Evolutionary conservation across 2,888 invertebrate species (phyloP).

Genomic region (Ctenicera cuprea): DNA sequence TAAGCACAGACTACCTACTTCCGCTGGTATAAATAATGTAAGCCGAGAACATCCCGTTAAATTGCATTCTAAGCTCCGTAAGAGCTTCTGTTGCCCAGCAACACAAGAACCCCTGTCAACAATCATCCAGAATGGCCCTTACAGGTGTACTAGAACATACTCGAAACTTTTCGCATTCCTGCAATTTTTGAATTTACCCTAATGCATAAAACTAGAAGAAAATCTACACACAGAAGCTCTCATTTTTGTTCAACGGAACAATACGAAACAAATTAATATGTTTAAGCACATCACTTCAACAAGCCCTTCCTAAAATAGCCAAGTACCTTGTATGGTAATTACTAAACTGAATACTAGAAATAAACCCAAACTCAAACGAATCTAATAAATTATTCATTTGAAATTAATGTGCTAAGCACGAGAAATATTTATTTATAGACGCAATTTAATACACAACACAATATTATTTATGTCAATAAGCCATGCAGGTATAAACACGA

Average conservation of each 20-base stretch:
- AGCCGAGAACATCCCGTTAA: not conserved
- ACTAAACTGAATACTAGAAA: not conserved
- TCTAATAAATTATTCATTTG: constrained; percentile 5
- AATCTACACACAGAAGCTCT: too few relatives aligned
- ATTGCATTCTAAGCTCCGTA: constrained; percentile 20
- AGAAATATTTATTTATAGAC: not conserved
- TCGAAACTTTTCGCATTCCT: not conserved
- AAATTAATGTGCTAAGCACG: not conserved
- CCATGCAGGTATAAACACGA: not conserved
- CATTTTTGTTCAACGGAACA: too few relatives aligned
- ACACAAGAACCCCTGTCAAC: not conserved
- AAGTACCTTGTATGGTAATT: not conserved
- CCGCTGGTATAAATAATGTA: not conserved
- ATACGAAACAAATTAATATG: too few relatives aligned
- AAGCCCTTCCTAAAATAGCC: too few relatives aligned
- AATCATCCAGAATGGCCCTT: not conserved
- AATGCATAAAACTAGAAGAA: not conserved
- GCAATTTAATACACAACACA: not conserved
- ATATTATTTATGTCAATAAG: not conserved
- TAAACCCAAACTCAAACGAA: not conserved
- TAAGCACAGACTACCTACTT: not conserved
- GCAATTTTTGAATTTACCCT: not conserved
- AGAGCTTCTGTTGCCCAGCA: constrained; percentile 9
- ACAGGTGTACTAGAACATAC: not conserved
- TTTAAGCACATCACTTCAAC: too few relatives aligned